Evolutionary conservation across 2,113 vertebrate species (phyloP).

Genomic region (Lanius ludovicianus): DNA sequence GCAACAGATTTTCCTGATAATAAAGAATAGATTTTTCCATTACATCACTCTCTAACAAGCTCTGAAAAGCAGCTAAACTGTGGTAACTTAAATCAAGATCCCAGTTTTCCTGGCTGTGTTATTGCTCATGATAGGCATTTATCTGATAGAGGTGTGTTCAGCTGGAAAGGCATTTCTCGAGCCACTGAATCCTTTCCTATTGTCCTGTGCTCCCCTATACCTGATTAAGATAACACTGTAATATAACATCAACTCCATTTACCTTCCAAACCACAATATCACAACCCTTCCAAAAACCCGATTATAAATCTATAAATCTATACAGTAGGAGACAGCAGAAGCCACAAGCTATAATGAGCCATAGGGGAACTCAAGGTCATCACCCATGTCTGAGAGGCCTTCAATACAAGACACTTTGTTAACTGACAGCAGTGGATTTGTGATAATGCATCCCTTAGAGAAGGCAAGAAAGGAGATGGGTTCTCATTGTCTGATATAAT

Average conservation of each 20-base stretch:
- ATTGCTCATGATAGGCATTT: background rate
- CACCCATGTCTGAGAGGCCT: background rate
- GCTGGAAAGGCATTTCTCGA: slow-evolving; percentile 39
- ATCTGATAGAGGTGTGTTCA: slow-evolving; percentile 18
- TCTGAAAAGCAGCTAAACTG: background rate
- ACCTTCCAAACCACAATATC: slow-evolving; percentile 7
- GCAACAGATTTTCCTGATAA: background rate
- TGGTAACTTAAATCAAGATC: background rate
- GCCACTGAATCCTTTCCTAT: slow-evolving; percentile 13
- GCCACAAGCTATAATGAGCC: slow-evolving; percentile 16
- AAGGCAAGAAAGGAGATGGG: background rate
- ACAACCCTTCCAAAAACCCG: background rate
- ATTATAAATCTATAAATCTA: slow-evolving; percentile 28
- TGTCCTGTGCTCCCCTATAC: background rate
- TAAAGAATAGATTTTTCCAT: slow-evolving; percentile 30
- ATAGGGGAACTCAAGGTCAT: slow-evolving; percentile 34
- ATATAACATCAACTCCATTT: slow-evolving; percentile 23
- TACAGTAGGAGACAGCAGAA: background rate
- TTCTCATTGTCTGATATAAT: slow-evolving; percentile 4
- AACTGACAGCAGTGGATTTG: background rate
- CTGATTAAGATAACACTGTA: background rate
- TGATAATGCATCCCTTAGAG: background rate
- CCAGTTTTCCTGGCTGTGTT: background rate
- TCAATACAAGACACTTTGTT: background rate
- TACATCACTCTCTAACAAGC: background rate